Evolutionary conservation across 2,797 vertebrate genomes (phyloP), one percentile per base, ranked within the genome.

Genomic region (Pipistrellus kuhlii): DNA sequence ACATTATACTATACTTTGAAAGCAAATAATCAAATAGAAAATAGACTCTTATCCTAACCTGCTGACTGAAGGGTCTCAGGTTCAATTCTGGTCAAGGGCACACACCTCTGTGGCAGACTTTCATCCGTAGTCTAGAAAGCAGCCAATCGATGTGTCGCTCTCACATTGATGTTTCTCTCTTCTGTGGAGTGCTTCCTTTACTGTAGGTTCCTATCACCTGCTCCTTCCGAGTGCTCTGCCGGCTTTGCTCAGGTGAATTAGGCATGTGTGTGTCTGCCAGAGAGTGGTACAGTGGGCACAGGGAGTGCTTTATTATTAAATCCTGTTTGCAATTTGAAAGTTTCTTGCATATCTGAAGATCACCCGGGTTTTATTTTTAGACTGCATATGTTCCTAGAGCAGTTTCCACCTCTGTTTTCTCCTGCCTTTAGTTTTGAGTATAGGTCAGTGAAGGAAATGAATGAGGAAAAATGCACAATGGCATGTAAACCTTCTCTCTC

Each of bases 291-390:
- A 62, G 62, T 82, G 78, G 78, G 44, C 64, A 68, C 30, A 81
- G 21, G 46, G 38, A 57, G 21, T 73, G 46, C 62, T 94, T 95
- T 88, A 69, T 82, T 83, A 85, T 91, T 95, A 41, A 41, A 83
- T 90, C 48, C n/a, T 87, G 83, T 84, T 59, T 93, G 48, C 18
- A 82, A 69, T 44, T 95, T 96, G 88, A 71, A 84, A 90, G 72
- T 81, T 76, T 62, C 77, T 93, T 87, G 51, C 17, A 75, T 81
- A 76, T 87, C 66, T 80, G 62, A 90, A 92, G 68, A 93, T 81
- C 66, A 90, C 18, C 18, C 7, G 44, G 71, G 12, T 69, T 87
- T 92, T 62, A 72, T 96, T 92, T 94, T 90, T 51, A 88, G 23
- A 46, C 66, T 62, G 23, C 23, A 7, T 76, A 6, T 41, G 23